These are phyloP conservation scores for Hipparchia sbordonii DNA, from an alignment of 2,888 invertebrate species.

Conservation along the genomic window DNA sequence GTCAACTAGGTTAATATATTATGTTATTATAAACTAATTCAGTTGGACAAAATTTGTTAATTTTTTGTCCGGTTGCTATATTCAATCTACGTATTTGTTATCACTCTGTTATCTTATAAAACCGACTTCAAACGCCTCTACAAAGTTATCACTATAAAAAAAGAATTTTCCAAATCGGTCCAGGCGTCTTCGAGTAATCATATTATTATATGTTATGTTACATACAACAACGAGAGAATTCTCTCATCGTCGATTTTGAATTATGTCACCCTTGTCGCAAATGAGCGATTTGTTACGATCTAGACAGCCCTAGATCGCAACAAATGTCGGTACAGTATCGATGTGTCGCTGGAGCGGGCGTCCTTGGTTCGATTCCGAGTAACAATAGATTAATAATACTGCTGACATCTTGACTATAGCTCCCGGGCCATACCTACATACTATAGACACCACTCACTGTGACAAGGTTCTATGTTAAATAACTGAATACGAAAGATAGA, in stretches of 20 bases:
- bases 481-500: not conserved
- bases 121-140: no score
- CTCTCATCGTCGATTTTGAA: no score
- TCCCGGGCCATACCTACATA: constrained; percentile 16
- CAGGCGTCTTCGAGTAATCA: no score
- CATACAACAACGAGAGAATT: no score
- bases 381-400: constrained; percentile 50
- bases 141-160: no score
- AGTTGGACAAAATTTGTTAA: not conserved
- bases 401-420: constrained; percentile 40
- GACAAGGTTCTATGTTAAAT: constrained; percentile 9
- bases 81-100: no score
- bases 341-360: constrained; percentile 45
- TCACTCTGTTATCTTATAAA: no score
- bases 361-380: constrained; percentile 60
- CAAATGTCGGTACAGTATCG: constrained; percentile 43
- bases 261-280: no score
- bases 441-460: not conserved
- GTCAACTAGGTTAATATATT: not conserved
- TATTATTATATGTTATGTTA: no score
- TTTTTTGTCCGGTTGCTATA: not conserved
- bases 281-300: no score
- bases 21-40: no score
- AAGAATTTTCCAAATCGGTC: no score
- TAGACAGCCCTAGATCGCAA: constrained; percentile 31